Conservation (phyloP, 2,797 vertebrate species). For the Tragopan temminckii region DNA sequence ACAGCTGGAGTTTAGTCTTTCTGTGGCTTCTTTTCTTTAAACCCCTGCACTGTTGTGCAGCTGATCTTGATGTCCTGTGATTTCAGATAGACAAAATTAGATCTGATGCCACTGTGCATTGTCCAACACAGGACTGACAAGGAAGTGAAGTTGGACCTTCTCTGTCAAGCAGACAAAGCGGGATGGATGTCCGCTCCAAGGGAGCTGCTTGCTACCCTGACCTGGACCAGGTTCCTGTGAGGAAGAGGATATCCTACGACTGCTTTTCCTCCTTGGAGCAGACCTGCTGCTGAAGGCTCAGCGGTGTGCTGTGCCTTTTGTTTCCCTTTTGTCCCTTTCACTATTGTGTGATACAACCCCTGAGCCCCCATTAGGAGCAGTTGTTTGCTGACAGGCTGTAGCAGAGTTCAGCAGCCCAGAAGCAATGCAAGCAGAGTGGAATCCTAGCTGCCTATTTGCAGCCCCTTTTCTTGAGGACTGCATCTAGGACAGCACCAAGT, state of each 20-base stretch:
- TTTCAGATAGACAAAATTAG: not conserved
- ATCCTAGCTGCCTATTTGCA: not conserved
- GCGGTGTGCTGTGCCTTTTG: not conserved
- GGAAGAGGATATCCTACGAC: not conserved
- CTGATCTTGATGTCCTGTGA: not conserved
- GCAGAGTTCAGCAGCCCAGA: not conserved
- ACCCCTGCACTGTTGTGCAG: not conserved
- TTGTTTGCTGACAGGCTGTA: not conserved
- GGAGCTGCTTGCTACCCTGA: not conserved
- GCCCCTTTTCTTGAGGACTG: rapidly evolving
- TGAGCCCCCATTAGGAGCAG: not conserved
- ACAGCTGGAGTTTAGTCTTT: not conserved
- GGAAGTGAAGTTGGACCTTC: not conserved
- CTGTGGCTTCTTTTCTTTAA: not conserved
- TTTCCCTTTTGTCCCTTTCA: not conserved
- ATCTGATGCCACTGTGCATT: not conserved
- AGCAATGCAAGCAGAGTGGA: not conserved
- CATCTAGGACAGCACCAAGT: not conserved
- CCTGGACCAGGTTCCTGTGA: not conserved
- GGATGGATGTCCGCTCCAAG: not conserved
- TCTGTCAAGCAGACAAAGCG: not conserved
- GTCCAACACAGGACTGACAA: not conserved
- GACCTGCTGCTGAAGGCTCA: not conserved
- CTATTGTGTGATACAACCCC: not conserved
- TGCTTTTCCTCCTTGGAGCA: not conserved